These are phyloP conservation scores for Drosophila lacertosa DNA, from an alignment of 1,140 invertebrate species.

Conservation along the genomic window DNA sequence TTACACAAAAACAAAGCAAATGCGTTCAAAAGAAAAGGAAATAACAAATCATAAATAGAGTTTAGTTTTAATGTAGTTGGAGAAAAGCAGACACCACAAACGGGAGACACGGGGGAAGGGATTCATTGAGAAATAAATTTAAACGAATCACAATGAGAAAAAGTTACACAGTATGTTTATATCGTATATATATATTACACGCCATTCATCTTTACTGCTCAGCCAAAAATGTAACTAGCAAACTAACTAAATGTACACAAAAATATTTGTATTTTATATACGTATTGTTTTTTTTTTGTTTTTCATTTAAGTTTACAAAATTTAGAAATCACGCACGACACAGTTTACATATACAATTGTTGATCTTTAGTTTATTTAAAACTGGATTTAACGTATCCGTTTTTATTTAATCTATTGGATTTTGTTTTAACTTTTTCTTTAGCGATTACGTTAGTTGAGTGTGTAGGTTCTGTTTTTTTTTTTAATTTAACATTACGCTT, in stretches of 20 bases:
- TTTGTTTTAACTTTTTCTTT: conserved; percentile 2
- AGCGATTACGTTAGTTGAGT: conserved; percentile 31
- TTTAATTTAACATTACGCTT: conserved; percentile 64
- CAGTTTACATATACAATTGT: conserved; percentile 67
- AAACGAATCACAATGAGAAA: conserved; percentile 65
- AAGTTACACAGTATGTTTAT: conserved; percentile 51
- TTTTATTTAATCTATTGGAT: conserved; percentile 9
- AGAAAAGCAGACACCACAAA: conserved; percentile 43
- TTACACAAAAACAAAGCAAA: conserved; percentile 51
- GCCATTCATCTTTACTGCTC: conserved; percentile 19
- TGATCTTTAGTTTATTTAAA: conserved; percentile 50
- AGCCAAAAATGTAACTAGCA: conserved; percentile 56
- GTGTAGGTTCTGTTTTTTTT: background rate
- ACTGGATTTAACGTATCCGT: conserved; percentile 17
- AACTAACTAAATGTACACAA: conserved; percentile 62
- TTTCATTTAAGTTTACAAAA: conserved; percentile 60
- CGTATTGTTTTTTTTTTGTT: conserved; percentile 40
- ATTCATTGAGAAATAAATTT: conserved; percentile 20
- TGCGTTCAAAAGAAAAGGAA: conserved; percentile 30
- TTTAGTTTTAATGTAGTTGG: conserved; percentile 18
- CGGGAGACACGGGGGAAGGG: conserved; percentile 12
- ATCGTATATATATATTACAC: conserved; percentile 44
- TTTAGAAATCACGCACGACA: conserved; percentile 74
- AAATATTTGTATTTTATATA: conserved; percentile 39
- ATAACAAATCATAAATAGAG: conserved; percentile 33